phyloP scores from a whole-genome alignment of 2,888 invertebrate genomes.

The Cyrtodaria siliqua region DNA sequence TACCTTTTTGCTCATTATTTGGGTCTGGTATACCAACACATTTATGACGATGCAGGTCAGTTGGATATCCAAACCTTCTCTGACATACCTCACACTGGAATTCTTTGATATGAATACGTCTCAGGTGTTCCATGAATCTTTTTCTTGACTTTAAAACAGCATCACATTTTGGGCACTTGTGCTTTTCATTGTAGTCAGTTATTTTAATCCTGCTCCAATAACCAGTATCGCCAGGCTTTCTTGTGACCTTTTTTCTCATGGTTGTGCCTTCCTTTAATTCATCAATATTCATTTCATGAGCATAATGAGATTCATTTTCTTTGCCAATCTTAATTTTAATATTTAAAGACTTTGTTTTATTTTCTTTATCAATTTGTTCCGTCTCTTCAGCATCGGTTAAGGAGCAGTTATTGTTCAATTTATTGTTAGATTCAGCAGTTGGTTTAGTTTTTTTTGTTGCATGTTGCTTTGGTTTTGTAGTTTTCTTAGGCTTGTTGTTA shows the following conservation, averaged over 20 bases:
- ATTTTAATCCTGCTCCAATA: slow-evolving; percentile 55
- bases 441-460: too few species aligned
- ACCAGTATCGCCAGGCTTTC: slow-evolving; percentile 44
- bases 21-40: slow-evolving; percentile 32
- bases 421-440: too few species aligned
- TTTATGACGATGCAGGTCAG: slow-evolving; percentile 57
- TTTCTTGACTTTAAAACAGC: slow-evolving; percentile 54
- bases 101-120: slow-evolving; percentile 52
- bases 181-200: slow-evolving; percentile 34
- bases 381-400: too few species aligned
- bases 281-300: slow-evolving; percentile 8
- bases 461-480: too few species aligned
- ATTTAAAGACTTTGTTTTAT: too few species aligned
- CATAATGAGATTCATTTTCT: not conserved
- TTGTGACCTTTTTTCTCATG: slow-evolving; percentile 18
- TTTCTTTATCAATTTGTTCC: too few species aligned
- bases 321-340: too few species aligned
- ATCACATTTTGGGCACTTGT: slow-evolving; percentile 47
- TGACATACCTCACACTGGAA: slow-evolving; percentile 53
- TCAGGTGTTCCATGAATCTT: slow-evolving; percentile 49
- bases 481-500: too few species aligned
- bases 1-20: slow-evolving; percentile 22
- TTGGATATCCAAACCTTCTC: slow-evolving; percentile 58
- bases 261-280: slow-evolving; percentile 21
- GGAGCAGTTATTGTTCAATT: too few species aligned